Percentiles rank a stretch among this genome's conserved stretches.
phyloP scores from a whole-genome alignment of 92 coral and sea anemone species.

The Epizoanthus ramosus region DNA sequence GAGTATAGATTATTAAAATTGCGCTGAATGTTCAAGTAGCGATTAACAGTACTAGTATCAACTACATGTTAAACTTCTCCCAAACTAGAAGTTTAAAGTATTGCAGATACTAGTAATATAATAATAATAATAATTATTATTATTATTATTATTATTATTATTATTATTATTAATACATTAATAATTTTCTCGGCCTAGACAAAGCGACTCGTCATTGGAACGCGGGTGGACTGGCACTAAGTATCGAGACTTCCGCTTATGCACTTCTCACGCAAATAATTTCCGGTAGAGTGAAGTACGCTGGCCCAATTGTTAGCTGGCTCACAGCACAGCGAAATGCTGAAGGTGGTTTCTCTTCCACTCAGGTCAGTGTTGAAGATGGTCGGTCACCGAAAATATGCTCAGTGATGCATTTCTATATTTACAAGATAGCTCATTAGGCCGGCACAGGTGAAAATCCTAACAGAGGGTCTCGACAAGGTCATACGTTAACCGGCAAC shows the following conservation, averaged over 20 bases:
- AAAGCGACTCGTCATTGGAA: constrained; percentile 89
- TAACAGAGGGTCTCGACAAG: too few relatives aligned
- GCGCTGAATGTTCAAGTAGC: too few relatives aligned
- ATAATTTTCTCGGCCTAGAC: constrained; percentile 36
- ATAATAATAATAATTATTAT: too few relatives aligned
- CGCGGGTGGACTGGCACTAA: constrained; percentile 90
- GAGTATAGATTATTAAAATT: too few relatives aligned
- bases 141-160: too few relatives aligned
- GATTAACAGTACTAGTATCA: too few relatives aligned
- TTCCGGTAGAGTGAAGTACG: constrained; percentile 81
- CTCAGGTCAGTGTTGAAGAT: constrained; percentile 73
- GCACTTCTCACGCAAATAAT: constrained; percentile 86
- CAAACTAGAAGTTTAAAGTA: too few relatives aligned
- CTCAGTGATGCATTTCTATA: not conserved
- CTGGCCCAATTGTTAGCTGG: constrained; percentile 97
- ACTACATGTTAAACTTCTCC: too few relatives aligned
- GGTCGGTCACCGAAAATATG: not conserved
- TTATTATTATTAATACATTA: too few relatives aligned
- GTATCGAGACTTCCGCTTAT: constrained; percentile 93
- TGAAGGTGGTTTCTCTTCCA: constrained; percentile 91
- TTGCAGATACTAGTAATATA: too few relatives aligned
- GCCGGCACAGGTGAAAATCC: too few relatives aligned
- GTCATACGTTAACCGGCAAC: too few relatives aligned
- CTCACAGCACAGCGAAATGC: constrained; percentile 88
- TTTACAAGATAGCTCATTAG: not conserved